Conservation (phyloP, 2,888 invertebrate genomes). For the Holacanthella duospinosa region DNA sequence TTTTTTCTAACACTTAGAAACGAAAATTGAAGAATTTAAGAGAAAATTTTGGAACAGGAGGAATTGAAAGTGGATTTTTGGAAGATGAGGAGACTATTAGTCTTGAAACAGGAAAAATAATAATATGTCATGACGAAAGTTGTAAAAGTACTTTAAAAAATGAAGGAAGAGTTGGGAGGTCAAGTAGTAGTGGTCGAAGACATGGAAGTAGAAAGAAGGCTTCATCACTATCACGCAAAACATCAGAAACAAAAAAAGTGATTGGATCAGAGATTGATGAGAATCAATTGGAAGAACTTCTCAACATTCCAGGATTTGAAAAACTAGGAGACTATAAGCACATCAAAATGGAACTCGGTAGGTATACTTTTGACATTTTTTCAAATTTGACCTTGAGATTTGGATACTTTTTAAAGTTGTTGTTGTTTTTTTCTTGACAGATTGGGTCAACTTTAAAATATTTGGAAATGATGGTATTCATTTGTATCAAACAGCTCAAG, state of each 20-base stretch:
- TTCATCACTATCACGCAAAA: neutral
- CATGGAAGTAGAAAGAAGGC: too few relatives aligned
- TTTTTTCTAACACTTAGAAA: too few relatives aligned
- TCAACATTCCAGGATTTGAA: neutral
- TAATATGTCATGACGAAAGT: too few relatives aligned
- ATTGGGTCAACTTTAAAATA: slow-evolving; percentile 10
- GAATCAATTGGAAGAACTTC: neutral
- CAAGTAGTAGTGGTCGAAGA: too few relatives aligned
- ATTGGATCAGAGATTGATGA: neutral
- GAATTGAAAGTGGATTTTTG: too few relatives aligned
- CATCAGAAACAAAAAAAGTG: neutral
- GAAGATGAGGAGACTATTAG: too few relatives aligned
- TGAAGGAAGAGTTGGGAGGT: too few relatives aligned
- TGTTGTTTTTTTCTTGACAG: neutral
- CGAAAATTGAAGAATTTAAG: too few relatives aligned
- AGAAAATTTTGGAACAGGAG: too few relatives aligned
- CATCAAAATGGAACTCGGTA: neutral
- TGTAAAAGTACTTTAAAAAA: too few relatives aligned
- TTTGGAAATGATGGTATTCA: neutral
- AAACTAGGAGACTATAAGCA: neutral
- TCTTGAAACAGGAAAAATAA: too few relatives aligned
- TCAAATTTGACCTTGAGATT: neutral
- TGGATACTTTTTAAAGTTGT: neutral
- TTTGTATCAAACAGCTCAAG: slow-evolving; percentile 5
- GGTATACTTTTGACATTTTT: neutral